phyloP scores from a whole-genome alignment of 2,113 vertebrate species.

The Anarhynchus alexandrinus region DNA sequence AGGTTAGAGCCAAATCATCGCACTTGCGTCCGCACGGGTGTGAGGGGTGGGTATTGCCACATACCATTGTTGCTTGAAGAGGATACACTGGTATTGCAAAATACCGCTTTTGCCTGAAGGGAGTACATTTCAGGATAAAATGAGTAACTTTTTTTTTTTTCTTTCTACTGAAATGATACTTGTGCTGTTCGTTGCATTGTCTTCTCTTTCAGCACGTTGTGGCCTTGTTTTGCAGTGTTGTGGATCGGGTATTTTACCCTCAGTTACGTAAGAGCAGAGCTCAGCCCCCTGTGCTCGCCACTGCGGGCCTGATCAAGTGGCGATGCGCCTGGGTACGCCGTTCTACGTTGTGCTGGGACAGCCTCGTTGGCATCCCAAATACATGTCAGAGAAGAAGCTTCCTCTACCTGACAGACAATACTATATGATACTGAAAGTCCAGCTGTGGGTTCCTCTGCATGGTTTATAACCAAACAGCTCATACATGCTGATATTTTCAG shows the following conservation, averaged over 20 bases:
- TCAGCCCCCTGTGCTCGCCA: background rate
- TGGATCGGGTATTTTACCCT: background rate
- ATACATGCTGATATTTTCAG: background rate
- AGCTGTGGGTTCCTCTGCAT: background rate
- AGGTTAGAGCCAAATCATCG: background rate
- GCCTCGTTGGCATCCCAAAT: background rate
- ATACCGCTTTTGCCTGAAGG: background rate
- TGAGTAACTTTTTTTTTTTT: background rate
- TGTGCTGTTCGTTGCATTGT: accelerated
- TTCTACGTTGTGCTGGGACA: background rate
- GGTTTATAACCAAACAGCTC: background rate
- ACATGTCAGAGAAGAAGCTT: background rate
- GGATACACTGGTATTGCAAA: background rate
- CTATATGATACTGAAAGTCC: background rate
- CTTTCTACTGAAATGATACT: background rate
- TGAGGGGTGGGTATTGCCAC: background rate
- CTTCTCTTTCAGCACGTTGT: background rate
- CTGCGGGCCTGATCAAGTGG: background rate
- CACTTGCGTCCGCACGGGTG: accelerated
- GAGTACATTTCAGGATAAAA: background rate
- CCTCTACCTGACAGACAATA: background rate
- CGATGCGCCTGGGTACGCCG: no score
- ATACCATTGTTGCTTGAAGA: background rate
- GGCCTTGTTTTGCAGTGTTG: background rate
- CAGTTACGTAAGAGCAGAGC: background rate